Base-by-base conservation (phyloP, 2,113 vertebrate species). In the Oophaga pumilio region DNA sequence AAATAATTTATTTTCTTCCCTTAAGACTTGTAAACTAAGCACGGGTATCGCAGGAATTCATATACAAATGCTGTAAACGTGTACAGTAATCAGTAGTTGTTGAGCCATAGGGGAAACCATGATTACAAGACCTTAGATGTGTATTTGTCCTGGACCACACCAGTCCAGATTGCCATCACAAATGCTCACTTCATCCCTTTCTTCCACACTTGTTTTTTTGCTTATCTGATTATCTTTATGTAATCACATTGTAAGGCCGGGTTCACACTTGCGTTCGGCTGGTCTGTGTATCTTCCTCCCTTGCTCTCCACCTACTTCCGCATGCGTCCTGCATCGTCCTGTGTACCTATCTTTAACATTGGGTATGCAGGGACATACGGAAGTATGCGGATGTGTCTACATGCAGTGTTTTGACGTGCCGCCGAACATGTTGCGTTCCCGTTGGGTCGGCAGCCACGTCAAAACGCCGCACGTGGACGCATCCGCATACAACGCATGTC, bases 11-110 rank as follows among this genome's bases (percentile, higher is more conserved):
- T 24, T 76, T 76, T 43, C 84, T 20, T 76, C 22, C 59, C 71
- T 85, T 59, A 24, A 62, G 12, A 50, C 84, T 49, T 83, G n/a
- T 74, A 76, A 76, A 85, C 84, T 78, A 56, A 76, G 69, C 56
- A 76, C 15, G 73, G 28, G 73, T 62, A 60, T 24, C n/a, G 43
- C 56, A 73, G 17, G 12, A 52, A 43, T 33, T 60, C 22, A 76
- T 76, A 76, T 85, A 85, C 84, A 60, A 60, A 52, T 6, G 73
- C 18, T 68, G 18, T 68, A 86, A 78, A 62, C 73, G 77, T 86
- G n/a, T n/a, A n/a, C n/a, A n/a, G 33, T 79, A 66, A 78, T 86
- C 74, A 86, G 11, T 53, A 60, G 74, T 62, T 85, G 56, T 62
- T 76, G 57, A 59, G 73, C 33, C 84, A 76, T 73, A 62, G 43